Conservation (phyloP, 2,888 invertebrate genomes). For the Chloromyia formosa region DNA sequence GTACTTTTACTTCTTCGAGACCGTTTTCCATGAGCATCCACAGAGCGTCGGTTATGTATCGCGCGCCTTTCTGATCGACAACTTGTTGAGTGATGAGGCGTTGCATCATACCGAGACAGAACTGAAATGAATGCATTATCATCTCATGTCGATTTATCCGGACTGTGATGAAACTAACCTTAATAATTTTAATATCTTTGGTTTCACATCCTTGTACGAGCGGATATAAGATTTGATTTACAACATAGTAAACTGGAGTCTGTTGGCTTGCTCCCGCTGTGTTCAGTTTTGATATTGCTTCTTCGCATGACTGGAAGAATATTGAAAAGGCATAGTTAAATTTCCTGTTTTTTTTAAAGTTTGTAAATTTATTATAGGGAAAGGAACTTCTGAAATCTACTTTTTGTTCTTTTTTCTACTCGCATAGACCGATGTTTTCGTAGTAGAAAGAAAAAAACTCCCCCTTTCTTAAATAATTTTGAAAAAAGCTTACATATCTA, state of each 20-base stretch:
- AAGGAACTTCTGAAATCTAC: no score
- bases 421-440: no score
- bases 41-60: constrained; percentile 91
- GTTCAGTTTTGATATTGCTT: constrained; percentile 89
- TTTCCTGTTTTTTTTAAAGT: not conserved
- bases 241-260: constrained; percentile 85
- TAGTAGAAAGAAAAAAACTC: no score
- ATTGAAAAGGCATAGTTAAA: not conserved
- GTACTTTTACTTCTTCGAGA: constrained; percentile 92
- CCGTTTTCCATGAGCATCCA: constrained; percentile 95
- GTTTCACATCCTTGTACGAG: constrained; percentile 97
- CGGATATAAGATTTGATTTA: constrained; percentile 95
- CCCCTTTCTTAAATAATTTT: no score
- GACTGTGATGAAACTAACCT: constrained; percentile 67
- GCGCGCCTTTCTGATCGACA: constrained; percentile 90
- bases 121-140: constrained; percentile 65
- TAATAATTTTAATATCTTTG: constrained; percentile 93
- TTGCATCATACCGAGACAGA: constrained; percentile 93
- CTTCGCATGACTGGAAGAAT: constrained; percentile 87
- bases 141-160: not conserved
- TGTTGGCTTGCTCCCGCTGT: constrained; percentile 79
- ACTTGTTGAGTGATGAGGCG: constrained; percentile 90
- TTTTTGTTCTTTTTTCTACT: no score
- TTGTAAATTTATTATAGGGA: no score
- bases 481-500: no score